Evolutionary conservation across 2,888 invertebrate genomes (phyloP), one percentile per base, ranked within the genome.

Genomic region (Parochlus steinenii): DNA sequence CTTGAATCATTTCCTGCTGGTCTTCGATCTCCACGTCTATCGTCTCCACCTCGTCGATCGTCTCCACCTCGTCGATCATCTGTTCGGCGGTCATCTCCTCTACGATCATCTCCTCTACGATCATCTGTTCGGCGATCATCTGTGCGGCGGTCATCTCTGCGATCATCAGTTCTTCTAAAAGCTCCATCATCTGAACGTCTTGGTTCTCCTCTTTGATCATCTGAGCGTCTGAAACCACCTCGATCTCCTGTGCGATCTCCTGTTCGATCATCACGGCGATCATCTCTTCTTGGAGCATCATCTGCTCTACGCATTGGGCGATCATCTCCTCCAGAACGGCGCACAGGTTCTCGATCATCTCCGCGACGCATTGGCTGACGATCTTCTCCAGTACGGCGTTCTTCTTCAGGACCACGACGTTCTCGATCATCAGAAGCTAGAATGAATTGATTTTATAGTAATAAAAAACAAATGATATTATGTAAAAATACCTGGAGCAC

Each of bases 221-320:
- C 54, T 3, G 56, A 49, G 52, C 58, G 57, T 41, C 51, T 54
- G 28, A 53, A 50, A n/a, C 45, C 42, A 2, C 31, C 39, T 6
- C 31, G 26, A 7, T 47, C 42, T 6, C 52, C 22, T 22, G 22
- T 22, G 10, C 22, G 22, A 17, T 38, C 40, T 7, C 41, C 35
- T 29, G 34, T 29, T 4, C 31, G 11, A 16, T 27, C 25, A 5
- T 12, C 25, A 4, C 15, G 18, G 8, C 37, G 40, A 8, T 42
- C 37, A 14, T 28, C 38, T 23, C 24, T 26, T 18, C 40, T 40
- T 15, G 40, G 29, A 7, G 24, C 35, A 12, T 41, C 41, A 14
- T n/a, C 10, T 38, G 27, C 5, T 42, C 42, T 16, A 22, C 22
- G 22, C 6, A 22, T 22, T 22, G 22, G 22, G 6, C 7, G 7